Evolutionary conservation across 2,113 vertebrate genomes (phyloP).

Genomic region (Brachyhypopomus occidentalis): DNA sequence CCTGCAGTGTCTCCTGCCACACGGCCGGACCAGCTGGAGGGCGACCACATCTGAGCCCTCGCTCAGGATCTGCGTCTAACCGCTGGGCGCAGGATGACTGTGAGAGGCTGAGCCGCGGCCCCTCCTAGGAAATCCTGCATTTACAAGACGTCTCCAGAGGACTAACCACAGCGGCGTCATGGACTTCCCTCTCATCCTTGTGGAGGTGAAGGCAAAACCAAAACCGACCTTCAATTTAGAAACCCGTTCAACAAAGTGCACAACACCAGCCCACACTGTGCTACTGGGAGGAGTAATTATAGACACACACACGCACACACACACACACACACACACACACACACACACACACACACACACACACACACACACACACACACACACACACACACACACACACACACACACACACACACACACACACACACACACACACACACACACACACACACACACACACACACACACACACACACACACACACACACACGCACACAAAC

Average conservation of each 20-base stretch:
- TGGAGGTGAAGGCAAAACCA: conserved; percentile 6
- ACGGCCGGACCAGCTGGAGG: conserved; percentile 10
- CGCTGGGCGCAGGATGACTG: not conserved
- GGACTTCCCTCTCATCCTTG: conserved; percentile 1
- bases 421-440: too few relatives aligned
- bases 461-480: not conserved
- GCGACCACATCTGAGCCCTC: conserved; percentile 44
- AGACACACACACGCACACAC: conserved; percentile 33
- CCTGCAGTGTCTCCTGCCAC: not conserved
- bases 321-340: conserved; percentile 23
- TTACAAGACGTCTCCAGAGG: not conserved
- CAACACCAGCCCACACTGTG: conserved; percentile 6
- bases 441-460: conserved; percentile 58
- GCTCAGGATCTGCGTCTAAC: not conserved
- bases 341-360: too few relatives aligned
- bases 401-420: too few relatives aligned
- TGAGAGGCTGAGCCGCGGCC: not conserved
- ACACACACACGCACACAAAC: conserved; percentile 42
- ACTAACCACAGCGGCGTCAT: conserved; percentile 13
- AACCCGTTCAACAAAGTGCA: not conserved
- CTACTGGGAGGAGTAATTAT: conserved; percentile 39
- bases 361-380: too few relatives aligned
- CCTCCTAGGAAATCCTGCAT: not conserved
- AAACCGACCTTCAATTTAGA: conserved; percentile 44
- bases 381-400: too few relatives aligned